Conservation (phyloP, 1,140 invertebrate species). For the Maconellicoccus hirsutus region DNA sequence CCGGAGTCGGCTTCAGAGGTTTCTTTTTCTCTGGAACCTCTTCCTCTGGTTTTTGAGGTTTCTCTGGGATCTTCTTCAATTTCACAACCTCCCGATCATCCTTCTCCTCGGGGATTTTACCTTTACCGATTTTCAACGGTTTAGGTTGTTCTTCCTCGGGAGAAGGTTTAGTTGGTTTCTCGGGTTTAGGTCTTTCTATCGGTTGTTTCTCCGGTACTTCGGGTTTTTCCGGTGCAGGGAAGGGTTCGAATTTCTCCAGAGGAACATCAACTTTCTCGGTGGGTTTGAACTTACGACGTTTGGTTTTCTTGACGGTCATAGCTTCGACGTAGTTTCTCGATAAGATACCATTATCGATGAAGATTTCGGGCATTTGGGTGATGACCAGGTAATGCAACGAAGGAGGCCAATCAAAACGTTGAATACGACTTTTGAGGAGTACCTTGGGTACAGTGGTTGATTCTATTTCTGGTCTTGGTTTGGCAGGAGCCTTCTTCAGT, state of each 20-base stretch:
- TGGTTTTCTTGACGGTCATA: slow-evolving; percentile 46
- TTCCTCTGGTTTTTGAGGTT: slow-evolving; percentile 28
- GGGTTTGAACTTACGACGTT: slow-evolving; percentile 34
- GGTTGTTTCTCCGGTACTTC: slow-evolving; percentile 36
- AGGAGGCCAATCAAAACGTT: slow-evolving; percentile 38
- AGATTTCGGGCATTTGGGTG: slow-evolving; percentile 18
- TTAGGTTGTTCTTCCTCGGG: slow-evolving; percentile 27
- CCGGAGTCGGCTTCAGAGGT: slow-evolving; percentile 29
- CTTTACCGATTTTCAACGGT: slow-evolving; percentile 29
- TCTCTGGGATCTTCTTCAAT: slow-evolving; percentile 29
- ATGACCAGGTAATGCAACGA: slow-evolving; percentile 31
- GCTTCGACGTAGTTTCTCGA: slow-evolving; percentile 58
- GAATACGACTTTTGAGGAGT: slow-evolving; percentile 50
- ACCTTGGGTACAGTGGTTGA: slow-evolving; percentile 46
- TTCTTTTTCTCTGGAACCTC: slow-evolving; percentile 25
- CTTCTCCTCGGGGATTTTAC: slow-evolving; percentile 24
- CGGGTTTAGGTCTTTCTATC: slow-evolving; percentile 35
- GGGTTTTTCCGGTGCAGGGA: slow-evolving; percentile 44
- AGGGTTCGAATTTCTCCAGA: slow-evolving; percentile 41
- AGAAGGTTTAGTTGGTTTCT: slow-evolving; percentile 29
- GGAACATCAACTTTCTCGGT: slow-evolving; percentile 36
- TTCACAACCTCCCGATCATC: slow-evolving; percentile 32
- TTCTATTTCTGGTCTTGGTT: slow-evolving; percentile 39
- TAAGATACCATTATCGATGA: slow-evolving; percentile 46
- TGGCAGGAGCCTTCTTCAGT: slow-evolving; percentile 45